These are phyloP conservation scores for Drosophila multiciliata DNA, from an alignment of 2,888 invertebrate genomes.

Conservation along the genomic window DNA sequence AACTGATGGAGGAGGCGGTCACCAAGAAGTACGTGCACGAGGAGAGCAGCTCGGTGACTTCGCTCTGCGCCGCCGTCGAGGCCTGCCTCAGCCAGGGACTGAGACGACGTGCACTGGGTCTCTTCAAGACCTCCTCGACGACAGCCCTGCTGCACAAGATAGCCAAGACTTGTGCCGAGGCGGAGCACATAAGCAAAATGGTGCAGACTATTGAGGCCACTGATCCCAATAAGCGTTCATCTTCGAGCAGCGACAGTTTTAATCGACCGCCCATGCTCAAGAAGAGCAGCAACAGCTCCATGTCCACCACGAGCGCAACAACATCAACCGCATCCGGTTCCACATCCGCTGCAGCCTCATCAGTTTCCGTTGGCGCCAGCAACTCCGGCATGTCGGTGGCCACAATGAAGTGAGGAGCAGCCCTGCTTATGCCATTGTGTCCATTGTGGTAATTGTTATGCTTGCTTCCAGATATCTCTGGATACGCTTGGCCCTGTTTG, in stretches of 20 bases:
- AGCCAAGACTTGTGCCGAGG: slow-evolving; percentile 91
- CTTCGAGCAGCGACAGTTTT: slow-evolving; percentile 89
- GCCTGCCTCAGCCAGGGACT: slow-evolving; percentile 92
- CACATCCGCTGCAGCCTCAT: slow-evolving; percentile 24
- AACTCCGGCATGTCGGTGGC: slow-evolving; percentile 71
- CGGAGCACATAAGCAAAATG: slow-evolving; percentile 91
- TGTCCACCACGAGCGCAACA: slow-evolving; percentile 65
- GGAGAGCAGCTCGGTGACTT: slow-evolving; percentile 95
- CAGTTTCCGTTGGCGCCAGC: slow-evolving; percentile 83
- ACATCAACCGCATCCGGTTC: slow-evolving; percentile 25
- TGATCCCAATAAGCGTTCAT: slow-evolving; percentile 88
- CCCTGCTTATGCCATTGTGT: background rate
- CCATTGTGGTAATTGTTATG: background rate
- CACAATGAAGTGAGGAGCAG: slow-evolving; percentile 85
- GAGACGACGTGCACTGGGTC: slow-evolving; percentile 90
- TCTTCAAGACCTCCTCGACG: slow-evolving; percentile 97
- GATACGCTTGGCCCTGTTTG: slow-evolving; percentile 96
- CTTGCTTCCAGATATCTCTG: slow-evolving; percentile 90
- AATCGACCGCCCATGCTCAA: slow-evolving; percentile 89
- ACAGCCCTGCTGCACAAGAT: slow-evolving; percentile 96
- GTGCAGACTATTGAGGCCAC: slow-evolving; percentile 91
- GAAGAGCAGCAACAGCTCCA: slow-evolving; percentile 87
- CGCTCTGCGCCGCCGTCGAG: slow-evolving; percentile 95
- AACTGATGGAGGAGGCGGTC: slow-evolving; percentile 98
- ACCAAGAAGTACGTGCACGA: slow-evolving; percentile 97